Evolutionary conservation across 1,140 invertebrate species (phyloP).

Genomic region (Panagrolaimus sp.): DNA sequence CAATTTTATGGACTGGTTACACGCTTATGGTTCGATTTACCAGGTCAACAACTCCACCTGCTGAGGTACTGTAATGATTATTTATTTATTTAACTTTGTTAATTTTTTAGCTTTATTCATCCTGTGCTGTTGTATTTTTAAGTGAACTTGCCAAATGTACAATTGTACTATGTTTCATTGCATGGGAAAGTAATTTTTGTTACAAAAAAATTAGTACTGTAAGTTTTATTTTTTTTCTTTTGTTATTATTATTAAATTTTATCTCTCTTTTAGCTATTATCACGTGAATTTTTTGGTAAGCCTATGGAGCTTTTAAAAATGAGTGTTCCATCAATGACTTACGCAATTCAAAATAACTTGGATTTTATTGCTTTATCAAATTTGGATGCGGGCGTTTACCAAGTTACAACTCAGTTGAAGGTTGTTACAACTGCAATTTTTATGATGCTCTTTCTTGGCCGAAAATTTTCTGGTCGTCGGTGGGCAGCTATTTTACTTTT

Average conservation of each 20-base stretch:
- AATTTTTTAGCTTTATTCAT: constrained; percentile 35
- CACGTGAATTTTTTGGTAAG: constrained; percentile 48
- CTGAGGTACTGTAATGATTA: constrained; percentile 12
- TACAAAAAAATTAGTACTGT: too few species aligned
- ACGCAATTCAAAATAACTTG: constrained; percentile 58
- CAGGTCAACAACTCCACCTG: constrained; percentile 23
- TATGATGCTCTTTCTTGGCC: constrained; percentile 56
- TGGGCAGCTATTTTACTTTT: constrained; percentile 56
- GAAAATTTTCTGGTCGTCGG: constrained; percentile 48
- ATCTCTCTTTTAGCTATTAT: constrained; percentile 21
- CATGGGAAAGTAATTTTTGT: too few species aligned
- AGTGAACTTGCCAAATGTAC: constrained; percentile 49
- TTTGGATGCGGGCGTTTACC: constrained; percentile 57
- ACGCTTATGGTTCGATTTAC: constrained; percentile 51
- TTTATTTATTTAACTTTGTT: too few species aligned
- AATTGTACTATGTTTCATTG: constrained; percentile 28
- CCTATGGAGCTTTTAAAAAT: constrained; percentile 54
- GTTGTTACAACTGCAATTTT: constrained; percentile 44
- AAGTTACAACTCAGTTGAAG: constrained; percentile 34
- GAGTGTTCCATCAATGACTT: constrained; percentile 56
- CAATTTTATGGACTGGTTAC: constrained; percentile 53
- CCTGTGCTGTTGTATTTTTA: constrained; percentile 55
- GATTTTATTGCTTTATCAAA: constrained; percentile 58
- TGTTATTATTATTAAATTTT: too few species aligned
- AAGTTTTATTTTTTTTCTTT: too few species aligned